These are phyloP conservation scores for Augochlorella aurata DNA, from an alignment of 2,888 invertebrate species.

Conservation along the genomic window DNA sequence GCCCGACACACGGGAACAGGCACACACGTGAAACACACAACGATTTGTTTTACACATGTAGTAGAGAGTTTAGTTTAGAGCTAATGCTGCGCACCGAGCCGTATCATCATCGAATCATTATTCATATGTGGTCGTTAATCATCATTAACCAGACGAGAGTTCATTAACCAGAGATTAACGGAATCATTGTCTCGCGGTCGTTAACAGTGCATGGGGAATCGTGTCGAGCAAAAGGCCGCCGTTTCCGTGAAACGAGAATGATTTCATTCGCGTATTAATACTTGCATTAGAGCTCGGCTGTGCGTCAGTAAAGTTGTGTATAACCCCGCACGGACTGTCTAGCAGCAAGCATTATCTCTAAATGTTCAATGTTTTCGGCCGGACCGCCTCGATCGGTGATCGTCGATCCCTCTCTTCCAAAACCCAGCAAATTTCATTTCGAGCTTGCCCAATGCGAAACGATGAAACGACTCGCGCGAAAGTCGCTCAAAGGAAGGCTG, in stretches of 20 bases:
- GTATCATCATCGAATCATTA: conserved; percentile 30
- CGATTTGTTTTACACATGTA: conserved; percentile 27
- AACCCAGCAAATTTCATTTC: not conserved
- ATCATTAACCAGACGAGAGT: conserved; percentile 32
- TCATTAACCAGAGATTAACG: conserved; percentile 48
- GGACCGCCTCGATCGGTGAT: conserved; percentile 36
- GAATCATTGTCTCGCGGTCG: conserved; percentile 1
- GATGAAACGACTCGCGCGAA: too few species aligned
- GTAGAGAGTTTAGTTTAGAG: conserved; percentile 65
- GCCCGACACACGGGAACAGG: not conserved
- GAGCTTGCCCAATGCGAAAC: too few species aligned
- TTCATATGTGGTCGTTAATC: conserved; percentile 28
- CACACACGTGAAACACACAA: conserved; percentile 29
- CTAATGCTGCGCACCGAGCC: conserved; percentile 62
- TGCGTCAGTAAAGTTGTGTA: conserved; percentile 37
- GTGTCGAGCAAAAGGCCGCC: conserved; percentile 17
- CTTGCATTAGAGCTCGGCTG: conserved; percentile 30
- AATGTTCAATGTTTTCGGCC: conserved; percentile 51
- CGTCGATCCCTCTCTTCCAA: not conserved
- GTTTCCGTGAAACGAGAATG: not conserved
- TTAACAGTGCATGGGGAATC: conserved; percentile 46
- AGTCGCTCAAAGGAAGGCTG: not conserved
- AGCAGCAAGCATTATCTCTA: conserved; percentile 71
- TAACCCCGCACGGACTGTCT: conserved; percentile 40
- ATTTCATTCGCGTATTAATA: conserved; percentile 23